A percentile compares a stretch with the other conserved stretches of the same genome.
Evolutionary conservation across 2,888 invertebrate species (phyloP).

Genomic region (Linyphia triangularis): DNA sequence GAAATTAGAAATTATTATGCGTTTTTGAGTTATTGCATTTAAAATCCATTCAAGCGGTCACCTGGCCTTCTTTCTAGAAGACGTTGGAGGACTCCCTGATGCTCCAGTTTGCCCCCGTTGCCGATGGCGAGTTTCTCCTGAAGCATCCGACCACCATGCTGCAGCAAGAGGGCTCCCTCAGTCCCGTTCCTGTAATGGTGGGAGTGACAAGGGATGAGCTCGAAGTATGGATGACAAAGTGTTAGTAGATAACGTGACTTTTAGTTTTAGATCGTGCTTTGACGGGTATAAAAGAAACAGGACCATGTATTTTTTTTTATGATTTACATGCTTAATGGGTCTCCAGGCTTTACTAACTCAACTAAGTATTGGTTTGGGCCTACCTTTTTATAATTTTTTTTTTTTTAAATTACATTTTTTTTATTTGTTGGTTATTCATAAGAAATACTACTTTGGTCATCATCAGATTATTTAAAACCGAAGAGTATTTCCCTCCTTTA

Average conservation of each 20-base stretch:
- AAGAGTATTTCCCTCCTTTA: no score
- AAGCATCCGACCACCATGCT: conserved; percentile 78
- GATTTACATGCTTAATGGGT: no score
- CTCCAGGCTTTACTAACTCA: no score
- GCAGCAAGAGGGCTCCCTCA: conserved; percentile 78
- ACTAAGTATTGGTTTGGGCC: no score
- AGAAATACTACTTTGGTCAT: no score
- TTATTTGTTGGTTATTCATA: no score
- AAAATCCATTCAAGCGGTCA: background rate
- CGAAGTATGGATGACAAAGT: conserved; percentile 79
- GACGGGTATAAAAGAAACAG: no score
- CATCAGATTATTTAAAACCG: no score
- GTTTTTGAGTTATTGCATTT: no score
- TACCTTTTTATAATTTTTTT: no score
- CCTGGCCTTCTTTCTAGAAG: conserved; percentile 67
- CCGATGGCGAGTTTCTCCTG: conserved; percentile 79
- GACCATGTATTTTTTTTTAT: no score
- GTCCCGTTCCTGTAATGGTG: conserved; percentile 78
- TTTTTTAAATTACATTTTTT: no score
- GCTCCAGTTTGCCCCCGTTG: conserved; percentile 79
- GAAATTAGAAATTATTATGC: background rate
- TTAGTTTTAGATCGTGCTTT: background rate
- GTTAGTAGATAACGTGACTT: conserved; percentile 76
- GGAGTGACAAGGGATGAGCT: conserved; percentile 80
- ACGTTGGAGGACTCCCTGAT: conserved; percentile 78